Base-by-base conservation (phyloP, 2,888 invertebrate species). In the Unio delphinus region DNA sequence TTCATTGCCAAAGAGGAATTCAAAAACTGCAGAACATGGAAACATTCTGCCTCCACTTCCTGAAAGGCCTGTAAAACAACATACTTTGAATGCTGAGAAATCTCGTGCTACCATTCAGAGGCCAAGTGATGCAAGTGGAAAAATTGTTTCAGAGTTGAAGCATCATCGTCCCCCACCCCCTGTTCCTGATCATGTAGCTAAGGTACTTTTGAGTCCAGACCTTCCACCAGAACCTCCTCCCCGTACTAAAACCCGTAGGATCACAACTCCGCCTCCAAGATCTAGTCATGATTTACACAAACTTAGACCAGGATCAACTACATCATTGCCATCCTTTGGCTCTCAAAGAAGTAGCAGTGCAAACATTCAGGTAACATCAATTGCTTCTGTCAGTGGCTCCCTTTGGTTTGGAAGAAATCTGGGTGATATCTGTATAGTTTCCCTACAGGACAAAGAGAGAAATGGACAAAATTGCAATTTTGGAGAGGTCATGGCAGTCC, bases 401-500 rank as follows among this genome's bases (percentile, higher is more conserved):
- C 64, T 87, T 61, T 84, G 86, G 86, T 75, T 83, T 4, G 84
- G 83, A 1, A 79, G 82, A 34, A 80, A 75, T 66, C 70, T 64
- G 68, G 86, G 86, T 5, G 82, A 82, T 63, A 81, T 86, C 28
- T 74, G 74, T 68, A 61, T 76, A 17, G 72, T 74, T 45, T 45
- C 45, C 45, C 45, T 45, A 11, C 45, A 45, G 45, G 45, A 45
- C 11, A 15, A 4, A 15, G 45, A 45, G 45, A 45, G 45, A 45
- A 45, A 45, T 45, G 45, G 45, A 11, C 45, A 0, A 45, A 45
- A 3, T 45, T 45, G 45, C 15, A 11, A 15, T 2, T 45, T 45
- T 15, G 45, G 45, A 45, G 45, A 45, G 45, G 15, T 45, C 3
- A 0, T 45, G 45, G 45, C 45, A 45, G 45, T 45, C 45, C 45